Evolutionary conservation across 2,113 vertebrate species (phyloP), one percentile per base, ranked within the genome.

Genomic region (Dipodomys ordii): DNA sequence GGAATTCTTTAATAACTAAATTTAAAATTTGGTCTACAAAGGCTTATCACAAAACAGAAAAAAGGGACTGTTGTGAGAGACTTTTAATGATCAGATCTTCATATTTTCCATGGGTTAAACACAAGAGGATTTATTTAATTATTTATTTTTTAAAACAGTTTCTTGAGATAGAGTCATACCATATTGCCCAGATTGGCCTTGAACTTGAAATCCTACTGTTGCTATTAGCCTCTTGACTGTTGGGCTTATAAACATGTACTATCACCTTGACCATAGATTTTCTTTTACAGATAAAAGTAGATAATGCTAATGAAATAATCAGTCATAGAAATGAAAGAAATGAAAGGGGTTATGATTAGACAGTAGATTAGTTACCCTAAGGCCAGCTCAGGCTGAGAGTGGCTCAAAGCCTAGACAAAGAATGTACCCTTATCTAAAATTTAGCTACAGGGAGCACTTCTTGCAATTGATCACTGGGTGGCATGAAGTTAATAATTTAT

Each of bases 361-460:
- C 46, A 19, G 77, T 9, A 78, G 35, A 81, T 27, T 46, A 30
- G 20, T 94, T 19, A 57, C 27, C 32, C 6, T 73, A 16, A 27
- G 22, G 13, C 6, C 73, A 9, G 7, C 22, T 86, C n/a, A 86
- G 44, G 23, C 0, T 1, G 23, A 78, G 62, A 16, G 18, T 2
- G 3, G 23, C 3, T 4, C n/a, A 65, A 64, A 87, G 15, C 23
- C 87, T n/a, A 72, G 49, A 68, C 65, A 30, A 27, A 86, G 35
- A 9, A 39, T 35, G 3, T 18, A 28, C 44, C 6, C 22, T 81
- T 53, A 74, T 16, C 7, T 27, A 57, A 65, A 86, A 65, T 53
- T 53, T 64, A 4, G 2, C 53, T 79, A 39, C 10, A 39, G 39
- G 46, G 67, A 90, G 20, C 10, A 67, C 25, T 60, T 67, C 11